phyloP scores from a whole-genome alignment of 2,113 vertebrate species.

The Lathamus discolor region DNA sequence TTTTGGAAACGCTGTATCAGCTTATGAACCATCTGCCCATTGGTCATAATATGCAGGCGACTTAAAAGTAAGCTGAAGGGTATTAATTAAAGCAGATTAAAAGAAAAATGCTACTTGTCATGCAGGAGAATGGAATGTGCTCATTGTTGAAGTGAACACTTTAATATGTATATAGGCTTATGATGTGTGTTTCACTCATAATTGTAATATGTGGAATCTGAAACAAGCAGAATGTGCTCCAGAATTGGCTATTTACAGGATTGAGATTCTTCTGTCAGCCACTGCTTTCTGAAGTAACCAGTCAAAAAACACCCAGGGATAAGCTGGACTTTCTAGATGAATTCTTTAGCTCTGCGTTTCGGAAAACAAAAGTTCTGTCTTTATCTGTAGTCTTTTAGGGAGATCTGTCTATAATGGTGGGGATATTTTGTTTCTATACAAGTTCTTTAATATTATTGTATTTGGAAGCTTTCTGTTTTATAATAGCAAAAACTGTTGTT shows the following conservation, averaged over 20 bases:
- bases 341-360: neutral
- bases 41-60: slow-evolving; percentile 34
- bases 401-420: neutral
- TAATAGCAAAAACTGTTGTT: neutral
- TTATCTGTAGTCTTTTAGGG: neutral
- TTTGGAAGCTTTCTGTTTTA: neutral
- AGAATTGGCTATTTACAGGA: neutral
- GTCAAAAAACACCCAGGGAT: neutral
- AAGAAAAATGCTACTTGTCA: neutral
- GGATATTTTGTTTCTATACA: neutral
- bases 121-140: neutral
- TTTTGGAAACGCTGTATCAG: slow-evolving; percentile 29
- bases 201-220: neutral
- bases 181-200: neutral
- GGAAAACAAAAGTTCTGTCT: neutral
- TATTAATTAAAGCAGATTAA: slow-evolving; percentile 67
- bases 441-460: neutral
- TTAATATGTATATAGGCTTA: neutral
- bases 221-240: neutral
- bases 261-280: neutral
- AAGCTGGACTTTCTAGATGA: neutral
- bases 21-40: slow-evolving; percentile 61
- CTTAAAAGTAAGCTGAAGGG: slow-evolving; percentile 47
- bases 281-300: neutral
- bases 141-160: neutral